phyloP scores from a whole-genome alignment of 2,888 invertebrate species.

The Lucinisca nassula region DNA sequence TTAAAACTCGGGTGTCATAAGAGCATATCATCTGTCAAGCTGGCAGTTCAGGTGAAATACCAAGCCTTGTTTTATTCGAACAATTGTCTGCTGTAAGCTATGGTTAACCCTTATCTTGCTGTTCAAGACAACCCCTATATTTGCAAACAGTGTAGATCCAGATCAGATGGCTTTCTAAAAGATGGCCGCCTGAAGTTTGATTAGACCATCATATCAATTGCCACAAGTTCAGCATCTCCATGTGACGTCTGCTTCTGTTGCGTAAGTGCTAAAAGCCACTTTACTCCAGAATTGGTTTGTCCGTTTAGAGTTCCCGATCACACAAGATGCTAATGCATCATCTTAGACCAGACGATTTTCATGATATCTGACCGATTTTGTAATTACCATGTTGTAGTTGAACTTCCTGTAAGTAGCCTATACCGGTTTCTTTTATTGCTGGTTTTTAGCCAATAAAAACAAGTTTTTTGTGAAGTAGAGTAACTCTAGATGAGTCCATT shows the following conservation, averaged over 20 bases:
- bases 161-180: no score
- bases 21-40: no score
- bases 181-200: no score
- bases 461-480: not conserved
- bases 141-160: no score
- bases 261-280: not conserved
- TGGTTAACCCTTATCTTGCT: no score
- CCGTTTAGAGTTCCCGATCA: not conserved
- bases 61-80: no score
- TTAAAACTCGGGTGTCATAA: no score
- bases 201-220: not conserved
- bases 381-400: not conserved
- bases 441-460: slow-evolving; percentile 9
- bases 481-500: not conserved
- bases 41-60: no score
- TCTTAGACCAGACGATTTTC: not conserved
- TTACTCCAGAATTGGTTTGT: not conserved
- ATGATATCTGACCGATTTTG: not conserved
- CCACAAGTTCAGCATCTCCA: not conserved
- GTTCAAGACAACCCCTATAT: no score
- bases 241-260: not conserved
- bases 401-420: not conserved
- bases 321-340: slow-evolving; percentile 4
- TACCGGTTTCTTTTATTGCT: not conserved
- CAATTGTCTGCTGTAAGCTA: no score